Percentiles rank a stretch among this genome's conserved stretches.
These are phyloP conservation scores for Trichonephila inaurata DNA, from an alignment of 1,140 invertebrate genomes.

Conservation along the genomic window DNA sequence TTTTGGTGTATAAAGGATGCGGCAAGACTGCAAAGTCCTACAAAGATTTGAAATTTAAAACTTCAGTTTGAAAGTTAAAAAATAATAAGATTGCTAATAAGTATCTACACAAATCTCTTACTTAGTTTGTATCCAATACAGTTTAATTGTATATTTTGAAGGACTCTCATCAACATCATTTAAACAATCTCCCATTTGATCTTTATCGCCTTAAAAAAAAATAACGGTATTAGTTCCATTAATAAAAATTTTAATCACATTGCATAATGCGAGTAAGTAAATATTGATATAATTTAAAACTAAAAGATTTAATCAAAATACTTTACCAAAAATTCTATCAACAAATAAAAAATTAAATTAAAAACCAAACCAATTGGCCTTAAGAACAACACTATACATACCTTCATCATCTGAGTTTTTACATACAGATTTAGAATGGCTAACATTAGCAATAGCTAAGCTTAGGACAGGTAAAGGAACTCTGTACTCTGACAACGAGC, in stretches of 20 bases:
- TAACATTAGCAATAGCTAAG: constrained; percentile 92
- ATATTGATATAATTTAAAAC: too few species aligned
- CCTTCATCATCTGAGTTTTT: constrained; percentile 71
- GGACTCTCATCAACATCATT: constrained; percentile 79
- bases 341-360: not conserved
- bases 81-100: too few species aligned
- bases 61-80: too few species aligned
- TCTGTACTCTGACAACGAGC: constrained; percentile 90
- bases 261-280: too few species aligned
- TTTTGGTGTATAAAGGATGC: constrained; percentile 87
- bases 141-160: constrained; percentile 84
- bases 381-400: not conserved
- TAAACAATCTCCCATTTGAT: constrained; percentile 44
- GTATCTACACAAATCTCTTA: constrained; percentile 74
- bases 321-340: too few species aligned
- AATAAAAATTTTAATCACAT: not conserved
- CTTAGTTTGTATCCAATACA: constrained; percentile 94
- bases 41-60: not conserved
- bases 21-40: constrained; percentile 90
- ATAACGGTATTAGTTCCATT: not conserved
- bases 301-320: not conserved
- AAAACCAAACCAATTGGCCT: not conserved
- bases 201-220: constrained; percentile 20
- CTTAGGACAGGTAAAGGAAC: constrained; percentile 91
- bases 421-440: constrained; percentile 79